Percentiles rank a stretch among this genome's conserved stretches.
phyloP scores from a whole-genome alignment of 2,113 vertebrate genomes.

The Alexandromys fortis region DNA sequence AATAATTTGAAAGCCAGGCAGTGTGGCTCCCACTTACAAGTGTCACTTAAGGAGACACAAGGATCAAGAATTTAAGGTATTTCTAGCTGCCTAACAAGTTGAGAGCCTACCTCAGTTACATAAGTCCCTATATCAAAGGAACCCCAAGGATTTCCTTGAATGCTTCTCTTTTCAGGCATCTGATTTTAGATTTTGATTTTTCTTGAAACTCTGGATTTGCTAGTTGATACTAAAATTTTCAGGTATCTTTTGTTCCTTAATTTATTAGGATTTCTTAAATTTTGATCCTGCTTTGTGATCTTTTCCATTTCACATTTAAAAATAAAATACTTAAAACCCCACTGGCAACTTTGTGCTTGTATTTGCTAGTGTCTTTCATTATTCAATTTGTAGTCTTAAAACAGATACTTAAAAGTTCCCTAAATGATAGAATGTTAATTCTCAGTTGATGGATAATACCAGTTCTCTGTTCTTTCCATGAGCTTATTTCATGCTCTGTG shows the following conservation, averaged over 20 bases:
- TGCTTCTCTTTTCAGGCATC: not conserved
- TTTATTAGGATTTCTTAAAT: conserved; percentile 28
- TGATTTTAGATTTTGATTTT: not conserved
- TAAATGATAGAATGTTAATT: conserved; percentile 25
- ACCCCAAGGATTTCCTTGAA: not conserved
- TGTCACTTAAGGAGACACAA: not conserved
- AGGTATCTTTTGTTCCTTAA: not conserved
- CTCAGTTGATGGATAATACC: not conserved
- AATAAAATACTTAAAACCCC: not conserved
- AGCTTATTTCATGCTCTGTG: not conserved
- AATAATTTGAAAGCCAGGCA: not conserved
- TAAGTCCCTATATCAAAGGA: not conserved
- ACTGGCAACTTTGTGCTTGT: not conserved
- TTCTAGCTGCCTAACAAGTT: not conserved
- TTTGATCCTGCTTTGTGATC: not conserved
- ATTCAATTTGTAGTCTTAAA: not conserved
- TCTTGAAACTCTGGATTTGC: not conserved
- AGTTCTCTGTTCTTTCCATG: not conserved
- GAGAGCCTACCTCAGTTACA: not conserved
- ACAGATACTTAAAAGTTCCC: not conserved
- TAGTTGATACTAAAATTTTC: not conserved
- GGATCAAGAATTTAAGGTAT: not conserved
- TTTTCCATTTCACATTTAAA: conserved; percentile 1
- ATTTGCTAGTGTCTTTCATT: not conserved
- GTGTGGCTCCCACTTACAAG: not conserved